Evolutionary conservation across 2,888 invertebrate genomes (phyloP).

Genomic region (Xestia rhomboidea): DNA sequence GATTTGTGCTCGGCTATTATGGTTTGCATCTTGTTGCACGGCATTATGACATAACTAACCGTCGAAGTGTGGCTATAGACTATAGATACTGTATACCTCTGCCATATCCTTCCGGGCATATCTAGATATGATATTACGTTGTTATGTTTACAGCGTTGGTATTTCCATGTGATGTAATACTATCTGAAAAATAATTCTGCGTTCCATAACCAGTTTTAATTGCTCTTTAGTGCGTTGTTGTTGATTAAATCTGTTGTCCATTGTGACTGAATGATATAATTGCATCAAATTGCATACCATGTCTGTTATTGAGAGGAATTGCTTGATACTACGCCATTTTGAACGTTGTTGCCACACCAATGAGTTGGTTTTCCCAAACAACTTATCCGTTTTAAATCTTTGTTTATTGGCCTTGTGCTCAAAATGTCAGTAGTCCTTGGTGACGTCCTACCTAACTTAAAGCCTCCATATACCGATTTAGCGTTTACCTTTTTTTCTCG

Average conservation of each 20-base stretch:
- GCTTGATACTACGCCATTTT: constrained; percentile 9
- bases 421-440: background rate
- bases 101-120: background rate
- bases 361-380: background rate
- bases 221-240: constrained; percentile 8
- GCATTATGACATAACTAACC: background rate
- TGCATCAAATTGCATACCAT: constrained; percentile 16
- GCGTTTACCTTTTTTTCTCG: too few relatives aligned
- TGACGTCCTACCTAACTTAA: background rate
- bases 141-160: background rate
- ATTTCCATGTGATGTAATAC: constrained; percentile 15
- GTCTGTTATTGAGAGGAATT: constrained; percentile 4
- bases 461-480: background rate
- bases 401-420: background rate
- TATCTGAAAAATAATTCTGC: constrained; percentile 9
- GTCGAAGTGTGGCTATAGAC: background rate
- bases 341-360: background rate
- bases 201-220: constrained; percentile 21
- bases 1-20: background rate
- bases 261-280: constrained; percentile 41
- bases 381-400: background rate
- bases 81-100: background rate
- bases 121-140: background rate
- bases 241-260: constrained; percentile 33
- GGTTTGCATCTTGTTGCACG: background rate